A percentile compares a stretch with the other conserved stretches of the same genome.
Evolutionary conservation across 1,140 invertebrate species (phyloP).

Genomic region (roundworm (Caenorhabditis elegans)): DNA sequence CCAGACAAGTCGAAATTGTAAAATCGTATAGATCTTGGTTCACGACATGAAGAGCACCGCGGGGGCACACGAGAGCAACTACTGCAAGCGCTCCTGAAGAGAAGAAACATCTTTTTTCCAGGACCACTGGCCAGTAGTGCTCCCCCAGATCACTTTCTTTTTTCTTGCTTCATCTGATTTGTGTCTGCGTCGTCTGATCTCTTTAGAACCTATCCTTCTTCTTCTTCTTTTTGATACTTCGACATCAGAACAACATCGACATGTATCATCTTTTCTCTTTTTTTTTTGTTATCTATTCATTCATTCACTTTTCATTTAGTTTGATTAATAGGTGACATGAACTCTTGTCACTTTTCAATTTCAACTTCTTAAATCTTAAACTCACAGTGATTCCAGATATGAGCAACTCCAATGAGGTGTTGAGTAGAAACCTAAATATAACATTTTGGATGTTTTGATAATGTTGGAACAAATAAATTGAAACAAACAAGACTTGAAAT

Average conservation of each 20-base stretch:
- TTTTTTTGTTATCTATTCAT: not conserved
- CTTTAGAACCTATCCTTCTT: conserved; percentile 7
- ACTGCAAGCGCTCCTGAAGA: not conserved
- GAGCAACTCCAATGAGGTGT: not conserved
- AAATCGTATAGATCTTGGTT: conserved; percentile 18
- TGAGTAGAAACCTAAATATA: no score
- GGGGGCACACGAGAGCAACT: not conserved
- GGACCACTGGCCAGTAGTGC: conserved; percentile 25
- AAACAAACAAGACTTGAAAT: not conserved
- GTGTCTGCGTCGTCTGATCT: not conserved
- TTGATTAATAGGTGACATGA: no score
- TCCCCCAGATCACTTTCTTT: not conserved
- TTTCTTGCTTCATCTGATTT: not conserved
- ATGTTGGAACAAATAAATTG: not conserved
- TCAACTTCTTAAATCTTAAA: not conserved
- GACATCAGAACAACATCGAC: conserved; percentile 12
- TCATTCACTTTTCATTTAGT: not conserved
- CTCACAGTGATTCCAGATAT: not conserved
- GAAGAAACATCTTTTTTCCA: conserved; percentile 22
- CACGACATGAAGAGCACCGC: not conserved
- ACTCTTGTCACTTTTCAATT: not conserved
- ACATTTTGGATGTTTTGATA: not conserved
- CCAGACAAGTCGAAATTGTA: conserved; percentile 16
- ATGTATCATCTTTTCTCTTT: conserved; percentile 11
- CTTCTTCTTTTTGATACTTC: not conserved